Percentiles rank a stretch among this genome's conserved stretches.
phyloP scores from a whole-genome alignment of 2,797 vertebrate species.

The Staurois parvus region DNA sequence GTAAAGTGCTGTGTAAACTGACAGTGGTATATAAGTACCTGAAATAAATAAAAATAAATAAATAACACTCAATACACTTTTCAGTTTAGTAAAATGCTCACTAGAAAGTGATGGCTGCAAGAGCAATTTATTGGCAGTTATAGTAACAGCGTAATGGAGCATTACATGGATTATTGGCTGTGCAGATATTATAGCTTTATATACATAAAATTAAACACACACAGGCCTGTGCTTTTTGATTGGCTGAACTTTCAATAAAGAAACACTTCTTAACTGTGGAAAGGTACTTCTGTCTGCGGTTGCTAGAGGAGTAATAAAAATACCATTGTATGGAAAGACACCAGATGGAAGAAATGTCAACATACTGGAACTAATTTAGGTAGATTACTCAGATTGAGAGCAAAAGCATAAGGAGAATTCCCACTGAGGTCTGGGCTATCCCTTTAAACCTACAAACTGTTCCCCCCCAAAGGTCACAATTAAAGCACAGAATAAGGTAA shows the following conservation, averaged over 20 bases:
- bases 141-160: slow-evolving; percentile 58
- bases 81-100: not conserved
- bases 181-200: slow-evolving; percentile 66
- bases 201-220: slow-evolving; percentile 71
- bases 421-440: slow-evolving; percentile 66
- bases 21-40: no score
- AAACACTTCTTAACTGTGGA: slow-evolving; percentile 70
- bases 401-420: slow-evolving; percentile 73
- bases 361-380: slow-evolving; percentile 74
- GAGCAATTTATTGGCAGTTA: slow-evolving; percentile 37
- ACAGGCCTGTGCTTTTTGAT: slow-evolving; percentile 66
- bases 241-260: slow-evolving; percentile 72
- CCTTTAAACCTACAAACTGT: slow-evolving; percentile 72
- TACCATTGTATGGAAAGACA: slow-evolving; percentile 71
- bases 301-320: slow-evolving; percentile 73
- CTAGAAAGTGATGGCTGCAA: slow-evolving; percentile 5
- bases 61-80: not conserved
- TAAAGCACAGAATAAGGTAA: slow-evolving; percentile 68
- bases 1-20: no score
- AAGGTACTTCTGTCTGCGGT: slow-evolving; percentile 72
- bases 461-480: slow-evolving; percentile 63
- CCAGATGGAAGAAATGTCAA: slow-evolving; percentile 72
- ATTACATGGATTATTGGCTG: slow-evolving; percentile 69
- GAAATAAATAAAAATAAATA: no score
- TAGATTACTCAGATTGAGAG: slow-evolving; percentile 70